Evolutionary conservation across 2,888 invertebrate genomes (phyloP).

Genomic region (Limulus polyphemus): DNA sequence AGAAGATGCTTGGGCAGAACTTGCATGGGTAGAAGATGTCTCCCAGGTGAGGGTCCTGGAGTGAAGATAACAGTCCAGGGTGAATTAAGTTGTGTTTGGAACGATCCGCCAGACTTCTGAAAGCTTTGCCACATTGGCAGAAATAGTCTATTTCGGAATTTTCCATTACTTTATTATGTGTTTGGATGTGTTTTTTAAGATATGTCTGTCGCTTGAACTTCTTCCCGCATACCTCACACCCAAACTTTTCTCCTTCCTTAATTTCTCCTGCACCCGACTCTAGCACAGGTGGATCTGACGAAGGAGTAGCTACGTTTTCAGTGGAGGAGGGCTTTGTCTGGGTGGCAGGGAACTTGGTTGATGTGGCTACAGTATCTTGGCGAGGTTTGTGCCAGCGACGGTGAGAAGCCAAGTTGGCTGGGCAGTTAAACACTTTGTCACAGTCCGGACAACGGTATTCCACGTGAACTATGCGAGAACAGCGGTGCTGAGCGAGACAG

Average conservation of each 20-base stretch:
- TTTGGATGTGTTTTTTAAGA: conserved; percentile 47
- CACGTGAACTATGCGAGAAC: conserved; percentile 90
- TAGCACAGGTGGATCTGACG: neutral
- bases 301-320: too few relatives aligned
- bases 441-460: conserved; percentile 98
- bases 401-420: conserved; percentile 95
- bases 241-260: conserved; percentile 34
- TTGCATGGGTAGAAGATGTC: conserved; percentile 32
- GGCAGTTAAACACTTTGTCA: conserved; percentile 95
- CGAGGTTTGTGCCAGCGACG: conserved; percentile 91
- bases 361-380: neutral
- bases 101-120: conserved; percentile 24
- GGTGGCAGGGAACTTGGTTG: neutral
- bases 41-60: too few relatives aligned
- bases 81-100: neutral
- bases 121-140: conserved; percentile 13
- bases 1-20: conserved; percentile 35
- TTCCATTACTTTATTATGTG: neutral
- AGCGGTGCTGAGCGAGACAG: conserved; percentile 89
- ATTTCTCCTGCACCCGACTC: neutral
- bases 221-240: conserved; percentile 52
- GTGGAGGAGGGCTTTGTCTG: neutral
- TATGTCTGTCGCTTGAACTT: conserved; percentile 53
- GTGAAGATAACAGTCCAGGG: too few relatives aligned
- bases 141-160: conserved; percentile 12